Percentiles rank a stretch among this genome's conserved stretches.
These are phyloP conservation scores for Hedychridium roseum DNA, from an alignment of 2,888 invertebrate genomes.

Conservation along the genomic window DNA sequence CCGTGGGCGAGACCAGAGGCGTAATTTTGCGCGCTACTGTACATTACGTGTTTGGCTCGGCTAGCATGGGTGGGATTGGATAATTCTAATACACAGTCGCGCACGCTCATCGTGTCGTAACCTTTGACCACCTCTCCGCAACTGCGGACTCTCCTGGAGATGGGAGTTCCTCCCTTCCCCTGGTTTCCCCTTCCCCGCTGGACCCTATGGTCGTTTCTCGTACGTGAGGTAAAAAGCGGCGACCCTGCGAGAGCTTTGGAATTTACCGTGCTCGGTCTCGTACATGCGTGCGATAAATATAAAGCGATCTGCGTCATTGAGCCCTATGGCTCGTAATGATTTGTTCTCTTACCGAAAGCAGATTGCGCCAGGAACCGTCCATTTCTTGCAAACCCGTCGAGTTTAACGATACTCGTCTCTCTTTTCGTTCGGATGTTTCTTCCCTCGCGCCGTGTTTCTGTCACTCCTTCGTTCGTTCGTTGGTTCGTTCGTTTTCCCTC, in stretches of 20 bases:
- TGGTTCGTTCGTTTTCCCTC: conserved; percentile 15
- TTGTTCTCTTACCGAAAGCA: too few relatives aligned
- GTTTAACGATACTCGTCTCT: too few relatives aligned
- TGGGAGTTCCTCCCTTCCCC: conserved; percentile 25
- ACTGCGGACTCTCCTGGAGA: conserved; percentile 33
- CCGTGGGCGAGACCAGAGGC: conserved; percentile 3
- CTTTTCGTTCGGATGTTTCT: background rate
- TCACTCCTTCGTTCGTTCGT: conserved; percentile 12
- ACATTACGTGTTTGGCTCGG: conserved; percentile 37
- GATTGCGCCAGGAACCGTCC: too few relatives aligned
- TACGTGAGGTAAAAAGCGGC: too few relatives aligned
- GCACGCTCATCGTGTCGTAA: conserved; percentile 35
- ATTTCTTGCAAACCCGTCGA: too few relatives aligned
- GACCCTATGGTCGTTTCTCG: too few relatives aligned
- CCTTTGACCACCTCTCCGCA: conserved; percentile 48
- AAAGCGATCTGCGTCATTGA: too few relatives aligned
- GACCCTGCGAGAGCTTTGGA: too few relatives aligned
- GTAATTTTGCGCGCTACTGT: conserved; percentile 37
- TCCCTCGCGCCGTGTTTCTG: background rate
- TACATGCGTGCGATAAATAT: too few relatives aligned
- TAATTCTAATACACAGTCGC: conserved; percentile 52
- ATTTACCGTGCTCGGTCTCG: too few relatives aligned
- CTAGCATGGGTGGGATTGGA: conserved; percentile 40
- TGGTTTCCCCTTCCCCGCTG: too few relatives aligned
- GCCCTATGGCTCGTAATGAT: too few relatives aligned